These are phyloP conservation scores for Orientallactaga sibirica DNA, from an alignment of 2,797 vertebrate genomes.

Conservation along the genomic window DNA sequence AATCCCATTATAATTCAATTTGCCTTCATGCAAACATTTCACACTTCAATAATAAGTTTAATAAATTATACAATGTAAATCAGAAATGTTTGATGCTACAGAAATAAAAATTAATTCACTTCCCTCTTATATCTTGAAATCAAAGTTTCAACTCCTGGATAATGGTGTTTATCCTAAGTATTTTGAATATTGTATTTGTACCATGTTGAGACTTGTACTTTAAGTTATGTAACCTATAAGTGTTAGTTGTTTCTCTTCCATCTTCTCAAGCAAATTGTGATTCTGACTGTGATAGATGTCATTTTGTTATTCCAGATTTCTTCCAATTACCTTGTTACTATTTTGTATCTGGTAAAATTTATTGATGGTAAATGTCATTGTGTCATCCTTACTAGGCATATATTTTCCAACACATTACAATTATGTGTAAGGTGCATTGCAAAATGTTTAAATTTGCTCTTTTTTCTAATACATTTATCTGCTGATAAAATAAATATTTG, in stretches of 20 bases:
- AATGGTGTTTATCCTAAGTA: conserved; percentile 83
- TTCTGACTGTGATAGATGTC: conserved; percentile 83
- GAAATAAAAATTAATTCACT: conserved; percentile 67
- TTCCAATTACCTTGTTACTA: conserved; percentile 89
- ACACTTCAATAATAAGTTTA: background rate
- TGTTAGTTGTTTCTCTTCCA: conserved; percentile 85
- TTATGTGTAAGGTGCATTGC: conserved; percentile 96
- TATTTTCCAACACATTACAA: conserved; percentile 81
- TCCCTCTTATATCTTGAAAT: conserved; percentile 76
- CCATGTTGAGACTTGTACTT: conserved; percentile 76
- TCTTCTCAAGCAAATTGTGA: conserved; percentile 86
- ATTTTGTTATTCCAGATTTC: conserved; percentile 86
- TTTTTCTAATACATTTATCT: conserved; percentile 96
- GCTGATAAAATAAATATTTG: conserved; percentile 90
- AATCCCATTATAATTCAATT: conserved; percentile 54
- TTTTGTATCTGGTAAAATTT: conserved; percentile 92
- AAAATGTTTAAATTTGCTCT: conserved; percentile 95
- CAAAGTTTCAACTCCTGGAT: conserved; percentile 87
- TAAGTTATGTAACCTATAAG: conserved; percentile 84
- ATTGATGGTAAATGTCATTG: conserved; percentile 94
- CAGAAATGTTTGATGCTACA: conserved; percentile 66
- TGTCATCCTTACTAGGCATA: conserved; percentile 95
- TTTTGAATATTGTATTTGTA: conserved; percentile 87
- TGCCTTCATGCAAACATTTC: conserved; percentile 37
- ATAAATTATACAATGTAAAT: background rate